Evolutionary conservation across 92 coral and sea anemone genomes (phyloP), one percentile per base, ranked within the genome.

Genomic region (Bergia puertoricense): DNA sequence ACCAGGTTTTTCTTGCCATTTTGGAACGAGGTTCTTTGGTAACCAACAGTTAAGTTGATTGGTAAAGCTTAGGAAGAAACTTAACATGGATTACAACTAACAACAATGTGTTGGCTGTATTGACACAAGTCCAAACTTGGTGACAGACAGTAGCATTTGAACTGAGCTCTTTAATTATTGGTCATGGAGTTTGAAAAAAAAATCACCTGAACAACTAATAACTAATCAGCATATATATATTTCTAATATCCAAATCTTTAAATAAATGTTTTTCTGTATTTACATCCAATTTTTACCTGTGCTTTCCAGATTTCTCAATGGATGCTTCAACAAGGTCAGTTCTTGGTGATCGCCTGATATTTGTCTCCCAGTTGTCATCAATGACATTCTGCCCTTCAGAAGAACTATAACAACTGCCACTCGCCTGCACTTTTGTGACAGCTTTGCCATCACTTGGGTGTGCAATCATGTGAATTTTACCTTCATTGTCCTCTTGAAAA

Each of bases 401-500:
- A 0, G 81, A 77, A 30, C 48, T 76, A 76, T 30, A 30, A 30
- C 37, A 36, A 23, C 57, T 77, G 4, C 59, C 18, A 8, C 51
- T 44, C 45, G 37, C 54, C 42, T 13, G 23, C 16, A 39, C 46
- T 77, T 42, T 77, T 13, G 37, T 46, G 11, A 23, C 2, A 46
- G 59, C 81, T 77, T 46, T 77, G 59, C 9, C 41, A 36, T 23
- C 37, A 41, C 68, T 81, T 80, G 96, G 98, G 74, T 96, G 98
- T 0, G 97, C 96, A 37, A 94, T 89, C 62, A 94, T 79, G 51
- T 91, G 92, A 80, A 95, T 92, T 46, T 92, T 90, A 30, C 98
- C 98, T 73, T 96, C 94, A 65, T 76, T 85, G 81, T 96, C 97
- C 48, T 94, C 98, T 78, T 93, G 68, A 80, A 94, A 81, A 46